phyloP scores from a whole-genome alignment of 2,888 invertebrate species.

The Sarcophaga caerulescens region DNA sequence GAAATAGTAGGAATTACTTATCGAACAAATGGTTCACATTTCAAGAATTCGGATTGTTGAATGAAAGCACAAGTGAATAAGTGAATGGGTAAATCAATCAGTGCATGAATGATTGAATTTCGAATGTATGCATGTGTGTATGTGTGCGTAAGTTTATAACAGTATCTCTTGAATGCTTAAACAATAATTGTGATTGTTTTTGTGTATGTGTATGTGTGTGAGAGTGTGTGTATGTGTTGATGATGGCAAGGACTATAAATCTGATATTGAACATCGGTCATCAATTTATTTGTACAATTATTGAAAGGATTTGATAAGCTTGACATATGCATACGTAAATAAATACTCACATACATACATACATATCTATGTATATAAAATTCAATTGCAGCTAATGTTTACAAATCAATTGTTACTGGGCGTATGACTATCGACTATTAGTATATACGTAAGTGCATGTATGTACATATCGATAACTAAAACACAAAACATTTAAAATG shows the following conservation, averaged over 20 bases:
- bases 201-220: neutral
- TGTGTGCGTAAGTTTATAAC: too few species aligned
- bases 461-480: neutral
- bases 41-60: too few species aligned
- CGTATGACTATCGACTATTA: neutral
- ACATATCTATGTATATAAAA: slow-evolving; percentile 1
- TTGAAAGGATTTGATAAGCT: slow-evolving; percentile 58
- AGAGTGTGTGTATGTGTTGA: neutral
- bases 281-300: slow-evolving; percentile 54
- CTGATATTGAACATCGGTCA: slow-evolving; percentile 32
- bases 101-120: too few species aligned
- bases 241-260: slow-evolving; percentile 2
- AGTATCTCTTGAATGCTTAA: too few species aligned
- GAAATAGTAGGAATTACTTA: too few species aligned
- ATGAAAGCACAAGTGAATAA: too few species aligned
- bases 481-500: too few species aligned
- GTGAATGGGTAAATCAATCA: too few species aligned
- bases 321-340: slow-evolving; percentile 17
- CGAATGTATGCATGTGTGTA: too few species aligned
- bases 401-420: slow-evolving; percentile 26
- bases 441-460: neutral
- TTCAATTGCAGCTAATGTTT: slow-evolving; percentile 49
- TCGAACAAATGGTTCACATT: too few species aligned
- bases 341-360: neutral
- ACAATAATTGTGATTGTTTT: too few species aligned